Evolutionary conservation across 2,113 vertebrate genomes (phyloP).

Genomic region (Pedetes capensis): DNA sequence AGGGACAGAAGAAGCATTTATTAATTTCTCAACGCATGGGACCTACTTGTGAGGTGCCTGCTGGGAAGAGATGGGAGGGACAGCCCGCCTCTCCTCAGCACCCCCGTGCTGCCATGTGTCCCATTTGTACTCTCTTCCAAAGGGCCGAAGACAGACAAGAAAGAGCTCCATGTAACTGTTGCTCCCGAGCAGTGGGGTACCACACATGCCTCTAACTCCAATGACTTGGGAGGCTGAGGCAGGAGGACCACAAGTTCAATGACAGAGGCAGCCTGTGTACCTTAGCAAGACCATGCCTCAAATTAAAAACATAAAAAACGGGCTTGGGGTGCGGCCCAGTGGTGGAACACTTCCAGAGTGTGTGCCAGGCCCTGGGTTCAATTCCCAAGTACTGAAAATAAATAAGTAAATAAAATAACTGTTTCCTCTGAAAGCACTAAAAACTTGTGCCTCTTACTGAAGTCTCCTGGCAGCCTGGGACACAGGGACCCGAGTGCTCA

Average conservation of each 20-base stretch:
- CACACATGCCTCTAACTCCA: no score
- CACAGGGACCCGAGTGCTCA: not conserved
- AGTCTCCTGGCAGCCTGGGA: not conserved
- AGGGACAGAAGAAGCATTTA: not conserved
- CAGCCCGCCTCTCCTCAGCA: not conserved
- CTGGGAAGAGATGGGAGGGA: not conserved
- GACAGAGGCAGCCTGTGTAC: no score
- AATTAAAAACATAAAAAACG: no score
- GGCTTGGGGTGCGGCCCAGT: no score
- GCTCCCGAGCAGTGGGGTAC: no score
- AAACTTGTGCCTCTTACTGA: not conserved
- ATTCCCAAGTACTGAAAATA: no score
- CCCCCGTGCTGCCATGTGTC: not conserved
- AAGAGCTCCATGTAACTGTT: not conserved
- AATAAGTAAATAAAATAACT: no score
- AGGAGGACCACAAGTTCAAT: no score
- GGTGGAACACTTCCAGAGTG: no score
- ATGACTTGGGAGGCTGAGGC: no score
- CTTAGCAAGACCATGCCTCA: no score
- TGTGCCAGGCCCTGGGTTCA: no score
- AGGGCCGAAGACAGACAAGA: not conserved
- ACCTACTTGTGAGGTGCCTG: not conserved
- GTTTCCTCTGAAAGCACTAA: not conserved
- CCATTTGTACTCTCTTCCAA: not conserved
- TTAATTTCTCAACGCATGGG: not conserved